phyloP scores from a whole-genome alignment of 2,888 invertebrate species.

The Thysanoteuthis rhombus region DNA sequence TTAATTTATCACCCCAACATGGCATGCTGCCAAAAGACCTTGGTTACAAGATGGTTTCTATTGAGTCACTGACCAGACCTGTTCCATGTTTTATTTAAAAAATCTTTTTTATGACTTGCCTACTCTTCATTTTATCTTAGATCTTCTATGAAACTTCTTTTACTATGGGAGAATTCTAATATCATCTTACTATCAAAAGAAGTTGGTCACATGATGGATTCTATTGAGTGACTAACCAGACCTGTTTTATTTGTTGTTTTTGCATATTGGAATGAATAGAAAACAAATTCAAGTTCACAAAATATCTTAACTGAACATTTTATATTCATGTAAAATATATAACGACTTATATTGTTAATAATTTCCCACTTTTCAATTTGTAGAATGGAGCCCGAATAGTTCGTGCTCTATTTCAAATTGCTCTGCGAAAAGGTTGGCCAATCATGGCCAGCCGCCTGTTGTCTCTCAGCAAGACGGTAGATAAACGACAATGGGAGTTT shows the following conservation, averaged over 20 bases:
- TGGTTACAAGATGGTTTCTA: too few relatives aligned
- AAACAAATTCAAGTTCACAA: neutral
- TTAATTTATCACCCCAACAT: too few relatives aligned
- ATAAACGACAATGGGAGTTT: slow-evolving; percentile 88
- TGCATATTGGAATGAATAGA: too few relatives aligned
- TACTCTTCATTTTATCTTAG: too few relatives aligned
- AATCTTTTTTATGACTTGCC: too few relatives aligned
- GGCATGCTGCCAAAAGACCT: too few relatives aligned
- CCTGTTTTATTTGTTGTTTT: too few relatives aligned
- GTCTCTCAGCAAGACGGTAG: slow-evolving; percentile 90
- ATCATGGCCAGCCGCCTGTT: slow-evolving; percentile 87
- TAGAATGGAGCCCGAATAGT: slow-evolving; percentile 91
- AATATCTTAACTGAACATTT: neutral
- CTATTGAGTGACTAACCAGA: neutral
- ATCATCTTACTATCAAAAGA: too few relatives aligned
- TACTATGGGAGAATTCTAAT: too few relatives aligned
- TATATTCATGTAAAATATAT: neutral
- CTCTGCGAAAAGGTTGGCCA: slow-evolving; percentile 88
- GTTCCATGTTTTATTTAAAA: too few relatives aligned
- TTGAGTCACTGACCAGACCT: too few relatives aligned
- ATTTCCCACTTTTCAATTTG: slow-evolving; percentile 30
- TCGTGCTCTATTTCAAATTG: slow-evolving; percentile 93
- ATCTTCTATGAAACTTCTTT: too few relatives aligned
- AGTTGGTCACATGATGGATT: neutral
- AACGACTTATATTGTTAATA: neutral